Conservation (phyloP, 2,113 vertebrate genomes). For the Phainopepla nitens region DNA sequence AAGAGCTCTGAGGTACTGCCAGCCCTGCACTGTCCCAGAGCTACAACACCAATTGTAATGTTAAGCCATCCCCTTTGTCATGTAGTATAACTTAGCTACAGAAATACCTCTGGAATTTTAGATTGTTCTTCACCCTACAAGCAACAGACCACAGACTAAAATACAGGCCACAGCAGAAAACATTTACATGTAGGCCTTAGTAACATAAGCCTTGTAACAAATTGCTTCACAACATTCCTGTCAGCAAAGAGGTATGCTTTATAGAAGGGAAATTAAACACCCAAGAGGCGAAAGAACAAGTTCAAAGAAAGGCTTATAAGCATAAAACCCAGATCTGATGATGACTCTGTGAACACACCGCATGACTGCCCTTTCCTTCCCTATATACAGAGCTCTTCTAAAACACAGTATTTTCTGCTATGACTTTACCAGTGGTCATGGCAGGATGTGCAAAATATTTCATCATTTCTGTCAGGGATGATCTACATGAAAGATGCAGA, state of each 20-base stretch:
- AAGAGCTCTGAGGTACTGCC: background rate
- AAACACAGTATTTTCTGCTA: background rate
- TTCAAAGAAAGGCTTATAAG: background rate
- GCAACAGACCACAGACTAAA: background rate
- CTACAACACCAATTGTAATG: background rate
- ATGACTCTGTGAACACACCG: constrained; percentile 4
- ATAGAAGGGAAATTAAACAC: constrained; percentile 38
- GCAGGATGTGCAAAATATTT: background rate
- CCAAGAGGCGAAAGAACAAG: background rate
- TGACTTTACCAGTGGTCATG: background rate
- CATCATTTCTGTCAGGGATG: background rate
- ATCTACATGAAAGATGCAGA: background rate
- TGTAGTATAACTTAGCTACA: background rate
- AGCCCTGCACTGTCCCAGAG: background rate
- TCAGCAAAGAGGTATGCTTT: background rate
- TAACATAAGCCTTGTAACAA: constrained; percentile 14
- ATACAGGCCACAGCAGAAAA: background rate
- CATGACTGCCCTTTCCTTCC: background rate
- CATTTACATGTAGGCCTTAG: background rate
- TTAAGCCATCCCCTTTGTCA: background rate
- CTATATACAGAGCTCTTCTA: background rate
- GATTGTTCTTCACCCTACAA: background rate
- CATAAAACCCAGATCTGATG: background rate
- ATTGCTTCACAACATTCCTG: constrained; percentile 4
- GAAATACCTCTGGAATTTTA: background rate